These are phyloP conservation scores for Chironex yamaguchii DNA, from an alignment of 30 jellyfish, hydroid and myxozoan species.

Conservation along the genomic window DNA sequence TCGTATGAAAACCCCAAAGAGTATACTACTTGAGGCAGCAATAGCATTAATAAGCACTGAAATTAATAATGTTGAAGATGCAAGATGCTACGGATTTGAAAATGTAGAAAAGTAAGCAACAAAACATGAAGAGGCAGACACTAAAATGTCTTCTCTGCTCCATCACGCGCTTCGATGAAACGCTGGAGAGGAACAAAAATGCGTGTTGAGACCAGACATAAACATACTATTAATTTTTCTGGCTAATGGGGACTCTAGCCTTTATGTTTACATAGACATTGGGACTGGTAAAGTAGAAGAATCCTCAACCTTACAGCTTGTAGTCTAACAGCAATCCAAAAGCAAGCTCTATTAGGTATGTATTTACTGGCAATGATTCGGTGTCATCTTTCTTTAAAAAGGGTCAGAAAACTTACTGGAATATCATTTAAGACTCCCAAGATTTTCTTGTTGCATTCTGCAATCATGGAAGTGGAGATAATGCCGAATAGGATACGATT, in stretches of 20 bases:
- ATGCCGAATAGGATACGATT: neutral
- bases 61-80: too few species aligned
- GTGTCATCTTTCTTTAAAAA: conserved; percentile 8
- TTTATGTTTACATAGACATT: neutral
- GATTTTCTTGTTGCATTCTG: neutral
- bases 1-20: too few species aligned
- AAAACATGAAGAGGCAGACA: conserved; percentile 3
- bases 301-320: conserved; percentile 13
- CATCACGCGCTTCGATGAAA: conserved; percentile 8
- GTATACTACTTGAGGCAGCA: too few species aligned
- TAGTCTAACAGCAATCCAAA: neutral
- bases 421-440: neutral
- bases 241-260: conserved; percentile 2
- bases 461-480: neutral
- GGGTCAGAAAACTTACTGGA: conserved; percentile 15
- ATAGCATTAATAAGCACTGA: too few species aligned
- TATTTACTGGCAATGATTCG: conserved; percentile 14
- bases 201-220: conserved; percentile 3
- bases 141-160: neutral
- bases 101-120: neutral
- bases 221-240: conserved; percentile 12
- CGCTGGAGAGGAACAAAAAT: neutral
- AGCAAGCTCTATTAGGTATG: conserved; percentile 23
- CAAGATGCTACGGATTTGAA: too few species aligned
- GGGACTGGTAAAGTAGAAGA: conserved; percentile 11